Evolutionary conservation across 2,888 invertebrate genomes (phyloP).

Genomic region (Oligia strigilis): DNA sequence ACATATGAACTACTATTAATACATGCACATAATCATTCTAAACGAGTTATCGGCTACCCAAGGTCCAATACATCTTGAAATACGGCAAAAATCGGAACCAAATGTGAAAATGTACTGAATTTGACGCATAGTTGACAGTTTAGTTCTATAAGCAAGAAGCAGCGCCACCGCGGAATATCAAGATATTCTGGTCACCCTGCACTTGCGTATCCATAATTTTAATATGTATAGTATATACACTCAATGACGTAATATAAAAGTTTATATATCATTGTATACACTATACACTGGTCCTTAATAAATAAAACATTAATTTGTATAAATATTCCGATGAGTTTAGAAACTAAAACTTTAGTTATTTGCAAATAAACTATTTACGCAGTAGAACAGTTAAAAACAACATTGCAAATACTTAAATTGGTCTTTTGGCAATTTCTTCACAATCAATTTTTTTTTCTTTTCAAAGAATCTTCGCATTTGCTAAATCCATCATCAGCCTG

Average conservation of each 20-base stretch:
- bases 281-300: conserved; percentile 15
- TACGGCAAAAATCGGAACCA: conserved; percentile 29
- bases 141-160: neutral
- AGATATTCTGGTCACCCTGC: conserved; percentile 4
- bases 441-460: too few species aligned
- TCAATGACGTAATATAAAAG: neutral
- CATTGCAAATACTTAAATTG: neutral
- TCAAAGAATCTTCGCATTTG: neutral
- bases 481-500: neutral
- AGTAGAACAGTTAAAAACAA: neutral
- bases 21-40: conserved; percentile 28
- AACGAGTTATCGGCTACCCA: neutral
- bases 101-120: conserved; percentile 3
- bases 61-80: neutral
- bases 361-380: conserved; percentile 1
- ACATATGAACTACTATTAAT: conserved; percentile 5
- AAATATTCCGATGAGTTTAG: conserved; percentile 41
- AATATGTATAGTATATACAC: conserved; percentile 15
- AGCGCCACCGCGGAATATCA: conserved; percentile 18
- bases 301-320: conserved; percentile 41
- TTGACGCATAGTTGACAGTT: neutral
- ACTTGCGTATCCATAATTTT: conserved; percentile 22
- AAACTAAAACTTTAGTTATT: conserved; percentile 11
- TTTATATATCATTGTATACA: neutral
- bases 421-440: neutral